Evolutionary conservation across 2,888 invertebrate genomes (phyloP), one percentile per base, ranked within the genome.

Genomic region (Lissonota sp.): DNA sequence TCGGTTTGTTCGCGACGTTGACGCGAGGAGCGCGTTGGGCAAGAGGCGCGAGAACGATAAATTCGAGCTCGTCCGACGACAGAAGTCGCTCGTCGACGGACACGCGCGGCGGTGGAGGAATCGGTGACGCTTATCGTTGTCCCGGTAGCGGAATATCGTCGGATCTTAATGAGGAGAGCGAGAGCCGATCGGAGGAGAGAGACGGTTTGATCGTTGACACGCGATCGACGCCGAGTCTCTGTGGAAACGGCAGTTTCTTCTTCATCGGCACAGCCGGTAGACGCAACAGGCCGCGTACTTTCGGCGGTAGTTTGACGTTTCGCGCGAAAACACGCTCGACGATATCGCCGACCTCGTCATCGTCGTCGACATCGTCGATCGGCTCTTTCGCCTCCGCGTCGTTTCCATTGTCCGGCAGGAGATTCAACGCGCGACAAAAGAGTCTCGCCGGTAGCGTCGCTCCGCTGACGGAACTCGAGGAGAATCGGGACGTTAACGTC

Each of bases 171-270:
- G 89, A 89, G 46, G 89, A 89, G 46, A 89, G 88, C 74, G 90
- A 89, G 55, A 83, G 88, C 42, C 85, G 89, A 14, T 89, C 89
- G 10, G 90, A 90, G 71, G 90, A 90, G 70, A 85, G 88, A n/a
- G 89, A 90, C 84, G 88, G 89, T 14, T 67, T 90, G 62, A 88
- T 90, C 8, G 90, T 86, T 53, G 87, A 86, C 5, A 74, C 80
- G 0, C 73, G 82, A 57, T 88, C 87, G 4, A 86, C 88, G 1
- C 84, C 89, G 67, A 86, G 86, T 14, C 84, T 88, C 63, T 87
- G 87, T 63, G 85, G 86, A 5, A 89, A 87, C 62, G 82, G 79
- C 6, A 79, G 79, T 1, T 82, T 82, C 57, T 82, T 82, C 63
- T 79, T 82, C 5, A 75, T 82, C 51, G 71, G 82, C 1, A 57